phyloP scores from a whole-genome alignment of 1,140 invertebrate genomes.

The Asobara japonica region DNA sequence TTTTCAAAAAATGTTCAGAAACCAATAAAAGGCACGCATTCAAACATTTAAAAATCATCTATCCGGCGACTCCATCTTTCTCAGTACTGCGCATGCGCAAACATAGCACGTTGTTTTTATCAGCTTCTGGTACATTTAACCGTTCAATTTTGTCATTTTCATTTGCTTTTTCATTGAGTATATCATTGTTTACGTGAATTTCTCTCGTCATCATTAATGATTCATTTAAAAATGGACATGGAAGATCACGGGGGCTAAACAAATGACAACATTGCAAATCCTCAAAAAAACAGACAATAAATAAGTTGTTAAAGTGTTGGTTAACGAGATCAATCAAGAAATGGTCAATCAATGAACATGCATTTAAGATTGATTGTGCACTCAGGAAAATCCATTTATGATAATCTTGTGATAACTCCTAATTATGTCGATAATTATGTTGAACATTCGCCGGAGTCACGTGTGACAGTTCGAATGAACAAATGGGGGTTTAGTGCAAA shows the following conservation, averaged over 20 bases:
- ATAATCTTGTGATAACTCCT: slow-evolving; percentile 37
- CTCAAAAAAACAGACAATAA: too few relatives aligned
- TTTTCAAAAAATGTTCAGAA: too few relatives aligned
- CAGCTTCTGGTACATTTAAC: not conserved
- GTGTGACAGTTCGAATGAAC: slow-evolving; percentile 40
- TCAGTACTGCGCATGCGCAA: too few relatives aligned
- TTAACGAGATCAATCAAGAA: not conserved
- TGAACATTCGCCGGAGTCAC: slow-evolving; percentile 7
- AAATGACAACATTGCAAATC: not conserved
- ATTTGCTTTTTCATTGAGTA: too few relatives aligned
- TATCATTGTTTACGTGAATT: too few relatives aligned
- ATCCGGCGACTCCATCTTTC: too few relatives aligned
- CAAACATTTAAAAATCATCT: too few relatives aligned
- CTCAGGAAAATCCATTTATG: slow-evolving; percentile 36
- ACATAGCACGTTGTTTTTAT: too few relatives aligned
- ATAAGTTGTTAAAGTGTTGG: too few relatives aligned
- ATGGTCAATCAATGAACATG: slow-evolving; percentile 32
- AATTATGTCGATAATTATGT: slow-evolving; percentile 20
- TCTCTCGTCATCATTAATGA: not conserved
- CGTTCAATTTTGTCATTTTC: not conserved
- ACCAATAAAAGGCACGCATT: too few relatives aligned
- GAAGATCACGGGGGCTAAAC: not conserved
- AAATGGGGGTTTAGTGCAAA: slow-evolving; percentile 51
- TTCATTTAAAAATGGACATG: not conserved
- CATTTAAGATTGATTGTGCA: slow-evolving; percentile 42